Evolutionary conservation across 53 echinoderm and acorn worm genomes (phyloP).

Genomic region (Paracentrotus lividus): DNA sequence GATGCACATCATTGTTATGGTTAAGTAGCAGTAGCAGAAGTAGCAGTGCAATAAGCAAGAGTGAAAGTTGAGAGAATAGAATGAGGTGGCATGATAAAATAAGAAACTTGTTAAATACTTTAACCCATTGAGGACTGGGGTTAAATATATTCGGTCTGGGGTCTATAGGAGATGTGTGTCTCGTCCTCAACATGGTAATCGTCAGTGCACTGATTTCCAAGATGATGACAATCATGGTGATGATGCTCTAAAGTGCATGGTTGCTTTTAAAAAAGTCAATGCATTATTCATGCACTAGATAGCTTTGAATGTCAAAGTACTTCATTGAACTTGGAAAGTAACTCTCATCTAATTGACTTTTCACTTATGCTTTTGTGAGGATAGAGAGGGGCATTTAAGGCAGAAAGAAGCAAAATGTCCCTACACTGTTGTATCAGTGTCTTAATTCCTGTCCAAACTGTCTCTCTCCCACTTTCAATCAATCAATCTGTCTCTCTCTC

Average conservation of each 20-base stretch:
- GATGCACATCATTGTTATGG: no score
- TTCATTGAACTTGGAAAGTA: background rate
- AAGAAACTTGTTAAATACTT: background rate
- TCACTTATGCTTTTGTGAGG: background rate
- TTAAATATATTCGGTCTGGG: no score
- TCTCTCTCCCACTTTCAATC: background rate
- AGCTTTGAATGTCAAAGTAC: slow-evolving; percentile 17
- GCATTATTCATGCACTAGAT: slow-evolving; percentile 1
- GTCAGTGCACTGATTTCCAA: background rate
- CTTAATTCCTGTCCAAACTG: background rate
- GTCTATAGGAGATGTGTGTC: no score
- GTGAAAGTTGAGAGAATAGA: background rate
- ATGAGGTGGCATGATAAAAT: background rate
- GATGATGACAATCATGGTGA: background rate
- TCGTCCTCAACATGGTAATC: no score
- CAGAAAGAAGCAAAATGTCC: background rate
- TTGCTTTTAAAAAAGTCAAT: background rate
- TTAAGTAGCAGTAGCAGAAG: no score
- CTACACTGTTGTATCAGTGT: background rate
- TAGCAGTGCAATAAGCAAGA: no score
- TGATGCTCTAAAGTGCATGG: background rate
- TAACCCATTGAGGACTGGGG: no score
- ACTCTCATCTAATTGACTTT: background rate
- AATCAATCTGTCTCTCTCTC: background rate
- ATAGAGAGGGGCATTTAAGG: background rate